Percentiles rank a stretch among this genome's conserved stretches.
phyloP scores from a whole-genome alignment of 2,888 invertebrate species.

The Chesias legatella region DNA sequence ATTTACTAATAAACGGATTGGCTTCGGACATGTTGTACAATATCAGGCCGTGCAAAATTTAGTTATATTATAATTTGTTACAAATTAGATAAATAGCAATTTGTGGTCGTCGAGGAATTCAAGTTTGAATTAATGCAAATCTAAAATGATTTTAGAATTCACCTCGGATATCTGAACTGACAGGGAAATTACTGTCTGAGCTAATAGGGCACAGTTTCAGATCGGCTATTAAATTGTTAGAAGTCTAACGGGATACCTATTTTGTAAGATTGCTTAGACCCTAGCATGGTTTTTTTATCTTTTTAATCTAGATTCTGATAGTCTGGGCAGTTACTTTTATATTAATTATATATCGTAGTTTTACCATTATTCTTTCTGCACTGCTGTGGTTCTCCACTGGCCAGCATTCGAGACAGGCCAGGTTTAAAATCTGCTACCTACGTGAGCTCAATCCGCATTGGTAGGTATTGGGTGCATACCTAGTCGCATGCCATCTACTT shows the following conservation, averaged over 20 bases:
- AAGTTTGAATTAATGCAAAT: constrained; percentile 46
- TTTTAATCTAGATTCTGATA: neutral
- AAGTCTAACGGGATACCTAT: constrained; percentile 21
- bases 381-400: too few relatives aligned
- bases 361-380: too few relatives aligned
- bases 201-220: constrained; percentile 12
- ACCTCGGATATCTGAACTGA: constrained; percentile 39
- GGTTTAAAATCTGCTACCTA: too few relatives aligned
- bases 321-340: too few relatives aligned
- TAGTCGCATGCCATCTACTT: too few relatives aligned
- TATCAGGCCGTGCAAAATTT: neutral
- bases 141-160: constrained; percentile 44
- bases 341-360: too few relatives aligned
- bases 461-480: too few relatives aligned
- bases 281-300: constrained; percentile 1
- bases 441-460: too few relatives aligned
- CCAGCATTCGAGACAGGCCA: too few relatives aligned
- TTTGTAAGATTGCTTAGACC: constrained; percentile 16
- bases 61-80: constrained; percentile 9
- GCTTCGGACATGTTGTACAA: constrained; percentile 21
- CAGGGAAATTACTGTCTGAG: constrained; percentile 38
- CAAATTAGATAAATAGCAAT: constrained; percentile 9
- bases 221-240: constrained; percentile 18
- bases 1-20: neutral
- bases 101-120: constrained; percentile 17